Conservation (phyloP, 2,797 vertebrate species). For the Gastrophryne carolinensis region DNA sequence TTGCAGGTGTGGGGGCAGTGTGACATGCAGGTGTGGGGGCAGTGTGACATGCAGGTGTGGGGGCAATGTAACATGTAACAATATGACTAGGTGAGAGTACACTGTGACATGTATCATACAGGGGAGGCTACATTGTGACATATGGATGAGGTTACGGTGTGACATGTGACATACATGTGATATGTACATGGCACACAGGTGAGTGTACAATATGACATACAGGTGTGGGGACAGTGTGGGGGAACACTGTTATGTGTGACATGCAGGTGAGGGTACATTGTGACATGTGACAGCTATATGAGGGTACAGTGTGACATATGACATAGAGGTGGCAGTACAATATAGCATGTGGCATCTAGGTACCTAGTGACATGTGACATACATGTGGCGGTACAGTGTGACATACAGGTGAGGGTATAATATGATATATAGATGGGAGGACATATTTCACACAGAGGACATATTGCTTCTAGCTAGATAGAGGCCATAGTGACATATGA, state of each 20-base stretch:
- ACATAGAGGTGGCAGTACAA: not conserved
- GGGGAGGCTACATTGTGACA: not conserved
- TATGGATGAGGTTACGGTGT: constrained; percentile 10
- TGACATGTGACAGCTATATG: not conserved
- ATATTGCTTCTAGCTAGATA: not conserved
- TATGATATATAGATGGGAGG: not conserved
- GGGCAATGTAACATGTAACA: not conserved
- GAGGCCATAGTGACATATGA: not conserved
- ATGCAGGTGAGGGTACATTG: not conserved
- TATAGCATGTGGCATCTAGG: too few relatives aligned
- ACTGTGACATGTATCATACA: not conserved
- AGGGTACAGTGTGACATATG: not conserved
- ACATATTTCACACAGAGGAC: not conserved
- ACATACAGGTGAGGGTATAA: not conserved
- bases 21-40: too few relatives aligned
- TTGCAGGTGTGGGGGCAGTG: too few relatives aligned
- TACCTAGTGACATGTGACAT: not conserved
- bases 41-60: too few relatives aligned
- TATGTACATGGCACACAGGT: too few relatives aligned
- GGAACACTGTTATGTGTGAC: not conserved
- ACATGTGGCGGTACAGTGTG: not conserved
- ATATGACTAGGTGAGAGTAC: too few relatives aligned
- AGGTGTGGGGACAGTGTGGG: not conserved
- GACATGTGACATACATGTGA: not conserved
- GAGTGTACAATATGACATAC: not conserved